Evolutionary conservation across 2,113 vertebrate genomes (phyloP), one percentile per base, ranked within the genome.

Genomic region (Pardalotus punctatus): DNA sequence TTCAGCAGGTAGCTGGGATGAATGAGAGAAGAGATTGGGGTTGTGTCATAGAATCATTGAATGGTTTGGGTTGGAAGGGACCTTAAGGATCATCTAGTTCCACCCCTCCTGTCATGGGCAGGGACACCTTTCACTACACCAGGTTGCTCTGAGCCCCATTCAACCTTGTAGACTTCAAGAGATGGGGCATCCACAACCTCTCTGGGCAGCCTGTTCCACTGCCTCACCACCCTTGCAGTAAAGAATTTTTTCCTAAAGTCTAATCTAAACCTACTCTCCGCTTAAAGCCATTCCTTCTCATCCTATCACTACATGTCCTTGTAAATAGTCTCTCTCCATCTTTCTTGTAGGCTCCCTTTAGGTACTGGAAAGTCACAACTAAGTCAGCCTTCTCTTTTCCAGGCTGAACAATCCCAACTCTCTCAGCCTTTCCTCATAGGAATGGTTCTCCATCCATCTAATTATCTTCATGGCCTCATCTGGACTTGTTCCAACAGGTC

Each of bases 21-120:
- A 86, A 16, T 54, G 35, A 40, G 45, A 19, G 29, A 80, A 66
- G 50, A 72, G 21, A 33, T 1, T 13, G 27, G 35, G 11, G 23
- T 64, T 0, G 0, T n/a, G 18, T 18, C 10, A 3, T 0, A 27
- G 45, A 40, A 61, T 40, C 29, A 22, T 15, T 42, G 71, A 62
- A 23, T 70, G 35, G 12, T 35, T 56, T 48, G 14, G 0, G 35
- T 56, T 62, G 72, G 48, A 70, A 77, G 12, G 10, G 5, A 35
- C 5, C 19, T 27, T 28, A 33, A 48, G 22, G 22, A 62, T 62
- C 33, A 29, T 54, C 40, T 54, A 7, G 6, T 54, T 80, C 18
- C 62, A 56, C 10, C 22, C 6, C 8, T 31, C 25, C 38, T 42
- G 40, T 9, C 22, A 4, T 28, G 48, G 48, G 5, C 40, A 76